Base-by-base conservation (phyloP, 1,140 invertebrate genomes). In the Pogonognathellus flavescens region DNA sequence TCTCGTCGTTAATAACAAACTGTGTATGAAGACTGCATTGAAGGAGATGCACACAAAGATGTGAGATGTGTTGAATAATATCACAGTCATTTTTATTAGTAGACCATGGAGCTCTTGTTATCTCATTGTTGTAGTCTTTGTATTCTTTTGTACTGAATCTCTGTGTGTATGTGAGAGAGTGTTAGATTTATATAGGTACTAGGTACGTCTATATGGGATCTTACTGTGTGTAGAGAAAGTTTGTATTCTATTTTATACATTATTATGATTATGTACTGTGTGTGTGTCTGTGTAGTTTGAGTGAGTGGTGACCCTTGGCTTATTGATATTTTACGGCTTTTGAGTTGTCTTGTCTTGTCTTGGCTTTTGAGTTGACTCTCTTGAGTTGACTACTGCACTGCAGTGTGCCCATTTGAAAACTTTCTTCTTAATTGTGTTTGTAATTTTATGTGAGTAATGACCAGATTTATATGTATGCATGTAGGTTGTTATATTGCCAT, bases 361-460 rank as follows among this genome's bases (percentile, higher is more conserved):
- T n/a, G 70, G 41, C 66, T 72, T 62, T 62, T 62, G 60, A 62
- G 18, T 62, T 25, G 20, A 22, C 60, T n/a, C 31, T 41, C 31
- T 41, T 41, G 31, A 41, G 31, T 66, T 18, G 31, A 49, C 70
- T 76, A n/a, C 70, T 76, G 31, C 16, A 76, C 70, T 76, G 70
- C 16, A 76, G 8, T 76, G 70, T 76, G 70, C 70, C 31, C 25
- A 76, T 76, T 76, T 11, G 70, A 76, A 50, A 76, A 76, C 70
- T 76, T 76, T 76, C 70, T 76, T 76, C 70, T 76, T 76, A 76
- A 50, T 76, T 76, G 70, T 31, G 41, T 76, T 76, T 76, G 70
- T 11, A n/a, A 25, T 76, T 49, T 76, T 76, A 76, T 76, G 70
- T 49, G 70, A 76, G 31, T 76, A n/a, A 62, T 41, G 31, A 1